Evolutionary conservation across 2,888 invertebrate genomes (phyloP).

Genomic region (Cepaea hortensis): DNA sequence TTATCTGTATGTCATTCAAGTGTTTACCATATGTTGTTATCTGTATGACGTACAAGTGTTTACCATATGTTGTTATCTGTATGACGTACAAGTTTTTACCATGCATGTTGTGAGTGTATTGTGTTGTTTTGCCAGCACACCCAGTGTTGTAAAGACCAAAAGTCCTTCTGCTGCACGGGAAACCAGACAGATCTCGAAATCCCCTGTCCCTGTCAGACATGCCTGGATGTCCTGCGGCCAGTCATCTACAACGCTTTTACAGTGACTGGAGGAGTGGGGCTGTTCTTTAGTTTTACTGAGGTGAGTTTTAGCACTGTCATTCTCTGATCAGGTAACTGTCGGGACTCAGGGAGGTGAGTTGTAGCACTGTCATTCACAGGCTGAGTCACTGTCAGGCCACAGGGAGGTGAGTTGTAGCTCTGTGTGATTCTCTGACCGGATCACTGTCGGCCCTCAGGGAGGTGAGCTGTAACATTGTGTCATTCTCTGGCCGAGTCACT

Average conservation of each 20-base stretch:
- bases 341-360: no score
- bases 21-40: no score
- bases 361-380: no score
- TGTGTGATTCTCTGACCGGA: no score
- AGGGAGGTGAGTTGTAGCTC: no score
- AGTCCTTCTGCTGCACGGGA: slow-evolving; percentile 77
- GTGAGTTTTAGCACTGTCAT: slow-evolving; percentile 79
- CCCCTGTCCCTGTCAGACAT: slow-evolving; percentile 81
- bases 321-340: no score
- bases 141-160: slow-evolving; percentile 53
- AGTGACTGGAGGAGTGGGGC: slow-evolving; percentile 91
- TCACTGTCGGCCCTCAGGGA: slow-evolving; percentile 77
- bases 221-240: slow-evolving; percentile 86
- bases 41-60: no score
- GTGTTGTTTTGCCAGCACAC: not conserved
- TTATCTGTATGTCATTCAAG: no score
- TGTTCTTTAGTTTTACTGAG: slow-evolving; percentile 98
- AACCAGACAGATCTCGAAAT: not conserved
- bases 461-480: slow-evolving; percentile 80
- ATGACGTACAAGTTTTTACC: no score
- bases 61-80: no score
- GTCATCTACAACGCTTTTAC: slow-evolving; percentile 89
- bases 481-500: not conserved
- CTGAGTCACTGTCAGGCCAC: no score
- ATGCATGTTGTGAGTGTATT: no score